These are phyloP conservation scores for Lasioglossum malachurum DNA, from an alignment of 2,888 invertebrate genomes.

Conservation along the genomic window DNA sequence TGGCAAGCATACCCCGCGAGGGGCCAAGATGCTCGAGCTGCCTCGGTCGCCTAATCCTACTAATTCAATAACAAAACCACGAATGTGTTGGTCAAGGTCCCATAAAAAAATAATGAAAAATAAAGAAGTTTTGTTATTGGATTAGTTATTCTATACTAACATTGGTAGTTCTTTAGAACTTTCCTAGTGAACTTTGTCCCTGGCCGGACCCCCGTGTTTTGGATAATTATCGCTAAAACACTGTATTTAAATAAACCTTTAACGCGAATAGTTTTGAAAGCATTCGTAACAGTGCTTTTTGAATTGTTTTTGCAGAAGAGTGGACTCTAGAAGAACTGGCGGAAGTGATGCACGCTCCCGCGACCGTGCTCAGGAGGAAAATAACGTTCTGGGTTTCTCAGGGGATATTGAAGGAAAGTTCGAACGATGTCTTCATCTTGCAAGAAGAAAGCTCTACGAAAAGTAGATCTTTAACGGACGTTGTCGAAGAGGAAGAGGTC, in stretches of 20 bases:
- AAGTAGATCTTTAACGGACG: constrained; percentile 87
- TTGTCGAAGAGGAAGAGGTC: constrained; percentile 94
- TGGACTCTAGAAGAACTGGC: constrained; percentile 96
- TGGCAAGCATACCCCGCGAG: too few species aligned
- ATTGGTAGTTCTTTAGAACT: too few species aligned
- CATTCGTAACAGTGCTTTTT: background rate
- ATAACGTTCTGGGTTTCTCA: constrained; percentile 98
- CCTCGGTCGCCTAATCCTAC: too few species aligned
- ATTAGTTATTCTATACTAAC: too few species aligned
- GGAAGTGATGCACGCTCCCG: constrained; percentile 94
- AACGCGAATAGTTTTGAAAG: background rate
- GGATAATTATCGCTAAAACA: too few species aligned
- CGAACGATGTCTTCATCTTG: constrained; percentile 90
- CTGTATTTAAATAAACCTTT: background rate
- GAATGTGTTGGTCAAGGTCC: too few species aligned
- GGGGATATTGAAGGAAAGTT: constrained; percentile 92
- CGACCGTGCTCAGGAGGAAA: constrained; percentile 93
- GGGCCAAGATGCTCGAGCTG: too few species aligned
- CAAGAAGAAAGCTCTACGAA: constrained; percentile 88
- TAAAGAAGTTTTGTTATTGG: too few species aligned
- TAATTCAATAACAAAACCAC: too few species aligned
- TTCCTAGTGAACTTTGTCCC: too few species aligned
- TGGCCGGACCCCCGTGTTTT: too few species aligned
- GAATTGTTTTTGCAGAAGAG: constrained; percentile 86
- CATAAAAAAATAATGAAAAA: too few species aligned